Evolutionary conservation across 1,140 invertebrate species (phyloP).

Genomic region (Bombus superbus): DNA sequence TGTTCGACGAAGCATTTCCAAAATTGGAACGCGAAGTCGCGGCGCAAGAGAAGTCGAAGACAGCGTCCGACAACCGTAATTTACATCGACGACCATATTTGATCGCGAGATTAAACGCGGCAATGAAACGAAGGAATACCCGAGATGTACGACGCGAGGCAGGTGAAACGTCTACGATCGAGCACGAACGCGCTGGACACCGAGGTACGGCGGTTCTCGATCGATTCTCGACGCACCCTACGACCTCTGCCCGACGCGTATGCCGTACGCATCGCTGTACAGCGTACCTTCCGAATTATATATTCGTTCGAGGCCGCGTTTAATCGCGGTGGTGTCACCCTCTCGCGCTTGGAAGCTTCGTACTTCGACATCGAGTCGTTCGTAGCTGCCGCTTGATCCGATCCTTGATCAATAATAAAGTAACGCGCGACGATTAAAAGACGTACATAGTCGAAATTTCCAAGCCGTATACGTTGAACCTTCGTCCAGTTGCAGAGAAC

Average conservation of each 20-base stretch:
- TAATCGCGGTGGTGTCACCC: too few species aligned
- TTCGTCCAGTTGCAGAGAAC: too few species aligned
- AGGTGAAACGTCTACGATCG: conserved; percentile 58
- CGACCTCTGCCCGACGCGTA: conserved; percentile 50
- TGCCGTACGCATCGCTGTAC: conserved; percentile 25
- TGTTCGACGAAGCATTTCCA: background rate
- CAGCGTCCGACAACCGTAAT: conserved; percentile 1
- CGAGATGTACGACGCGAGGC: conserved; percentile 28
- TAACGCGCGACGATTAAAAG: too few species aligned
- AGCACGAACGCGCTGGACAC: conserved; percentile 31
- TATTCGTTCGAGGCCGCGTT: too few species aligned
- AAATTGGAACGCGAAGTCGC: conserved; percentile 4
- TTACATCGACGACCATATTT: conserved; percentile 25
- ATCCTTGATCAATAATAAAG: background rate
- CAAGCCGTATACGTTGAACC: too few species aligned
- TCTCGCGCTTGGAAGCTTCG: too few species aligned
- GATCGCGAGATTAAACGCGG: conserved; percentile 39
- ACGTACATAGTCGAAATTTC: too few species aligned
- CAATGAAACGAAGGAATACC: conserved; percentile 23
- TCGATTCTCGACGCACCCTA: conserved; percentile 65
- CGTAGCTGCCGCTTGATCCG: too few species aligned
- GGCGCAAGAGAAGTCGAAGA: background rate
- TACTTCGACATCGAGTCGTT: too few species aligned
- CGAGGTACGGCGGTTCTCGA: conserved; percentile 57
- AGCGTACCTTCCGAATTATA: too few species aligned